Conservation (phyloP, 2,113 vertebrate species). For the Toxostoma redivivum region DNA sequence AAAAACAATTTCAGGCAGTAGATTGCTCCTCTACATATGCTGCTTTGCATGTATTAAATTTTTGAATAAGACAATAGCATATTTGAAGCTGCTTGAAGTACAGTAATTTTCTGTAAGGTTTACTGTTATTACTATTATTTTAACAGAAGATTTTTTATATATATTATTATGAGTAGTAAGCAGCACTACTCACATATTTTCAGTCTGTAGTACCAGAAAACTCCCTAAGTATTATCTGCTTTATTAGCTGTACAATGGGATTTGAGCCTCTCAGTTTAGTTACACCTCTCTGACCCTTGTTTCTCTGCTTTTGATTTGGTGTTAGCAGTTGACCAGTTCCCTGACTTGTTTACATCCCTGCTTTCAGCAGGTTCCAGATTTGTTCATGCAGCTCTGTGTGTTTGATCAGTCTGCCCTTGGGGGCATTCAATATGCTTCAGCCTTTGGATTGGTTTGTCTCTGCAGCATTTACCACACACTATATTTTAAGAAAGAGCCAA, state of each 20-base stretch:
- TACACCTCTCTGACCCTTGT: neutral
- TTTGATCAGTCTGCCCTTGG: neutral
- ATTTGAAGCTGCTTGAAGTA: neutral
- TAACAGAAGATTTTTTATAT: neutral
- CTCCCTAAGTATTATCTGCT: neutral
- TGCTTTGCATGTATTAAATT: neutral
- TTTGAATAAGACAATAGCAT: neutral
- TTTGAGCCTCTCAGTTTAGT: neutral
- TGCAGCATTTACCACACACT: neutral
- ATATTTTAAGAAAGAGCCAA: neutral
- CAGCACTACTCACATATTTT: neutral
- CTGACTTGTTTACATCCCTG: neutral
- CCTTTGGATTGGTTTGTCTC: neutral
- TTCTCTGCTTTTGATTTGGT: neutral
- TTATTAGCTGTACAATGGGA: neutral
- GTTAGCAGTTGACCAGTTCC: neutral
- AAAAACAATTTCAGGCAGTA: neutral
- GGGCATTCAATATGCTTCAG: neutral
- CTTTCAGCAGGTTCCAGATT: neutral
- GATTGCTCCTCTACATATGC: neutral
- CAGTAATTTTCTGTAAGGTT: neutral
- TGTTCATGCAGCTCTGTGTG: neutral
- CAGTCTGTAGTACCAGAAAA: neutral
- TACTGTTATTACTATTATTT: neutral
- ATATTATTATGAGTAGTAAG: neutral